Evolutionary conservation across 2,797 vertebrate genomes (phyloP).

Genomic region (Sylvilagus floridanus): DNA sequence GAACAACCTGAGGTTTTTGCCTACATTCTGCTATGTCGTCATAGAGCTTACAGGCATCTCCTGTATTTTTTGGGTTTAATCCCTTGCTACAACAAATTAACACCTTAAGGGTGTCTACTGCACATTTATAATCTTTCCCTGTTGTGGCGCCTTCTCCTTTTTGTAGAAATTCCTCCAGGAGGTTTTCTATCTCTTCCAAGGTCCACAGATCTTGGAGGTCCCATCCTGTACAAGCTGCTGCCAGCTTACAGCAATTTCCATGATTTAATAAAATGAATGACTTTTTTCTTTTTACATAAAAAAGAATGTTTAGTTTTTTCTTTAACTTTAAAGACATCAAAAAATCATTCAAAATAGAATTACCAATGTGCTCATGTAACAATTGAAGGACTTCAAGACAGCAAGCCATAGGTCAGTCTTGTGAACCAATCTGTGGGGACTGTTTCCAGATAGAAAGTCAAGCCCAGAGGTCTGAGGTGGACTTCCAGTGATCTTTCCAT

Average conservation of each 20-base stretch:
- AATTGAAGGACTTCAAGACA: slow-evolving; percentile 8
- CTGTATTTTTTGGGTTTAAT: too few relatives aligned
- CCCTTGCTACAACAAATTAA: too few relatives aligned
- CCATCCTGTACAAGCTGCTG: too few relatives aligned
- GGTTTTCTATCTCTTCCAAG: too few relatives aligned
- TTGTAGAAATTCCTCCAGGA: too few relatives aligned
- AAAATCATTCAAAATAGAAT: slow-evolving; percentile 5
- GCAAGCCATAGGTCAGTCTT: neutral
- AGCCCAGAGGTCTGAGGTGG: neutral
- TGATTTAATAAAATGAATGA: neutral
- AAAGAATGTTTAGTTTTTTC: neutral
- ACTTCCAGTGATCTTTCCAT: neutral
- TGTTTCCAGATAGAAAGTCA: neutral
- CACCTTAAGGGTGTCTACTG: too few relatives aligned
- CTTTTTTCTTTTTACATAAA: neutral
- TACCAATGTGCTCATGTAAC: neutral
- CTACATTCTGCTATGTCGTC: too few relatives aligned
- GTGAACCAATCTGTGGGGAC: neutral
- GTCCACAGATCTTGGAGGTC: too few relatives aligned
- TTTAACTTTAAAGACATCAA: neutral
- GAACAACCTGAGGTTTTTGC: too few relatives aligned
- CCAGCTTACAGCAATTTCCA: neutral
- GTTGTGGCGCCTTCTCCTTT: too few relatives aligned
- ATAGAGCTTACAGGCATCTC: too few relatives aligned
- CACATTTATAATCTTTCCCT: too few relatives aligned